These are phyloP conservation scores for Clistopyga incitator DNA, from an alignment of 2,888 invertebrate genomes.

Conservation along the genomic window DNA sequence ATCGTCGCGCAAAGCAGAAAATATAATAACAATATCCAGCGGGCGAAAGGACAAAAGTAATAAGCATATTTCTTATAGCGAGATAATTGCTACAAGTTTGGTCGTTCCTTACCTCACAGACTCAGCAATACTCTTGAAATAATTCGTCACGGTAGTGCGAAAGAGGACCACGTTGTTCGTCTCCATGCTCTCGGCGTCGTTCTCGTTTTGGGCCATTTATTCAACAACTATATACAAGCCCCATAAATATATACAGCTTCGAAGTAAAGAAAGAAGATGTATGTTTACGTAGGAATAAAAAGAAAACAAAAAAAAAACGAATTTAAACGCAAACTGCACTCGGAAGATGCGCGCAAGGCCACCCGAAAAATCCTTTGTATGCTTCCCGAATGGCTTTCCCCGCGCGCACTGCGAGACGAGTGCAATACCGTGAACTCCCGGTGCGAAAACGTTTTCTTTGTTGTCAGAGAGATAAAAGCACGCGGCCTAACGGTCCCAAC, in stretches of 20 bases:
- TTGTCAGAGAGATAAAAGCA: conserved; percentile 60
- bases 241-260: too few relatives aligned
- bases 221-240: too few relatives aligned
- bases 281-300: not conserved
- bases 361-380: conserved; percentile 47
- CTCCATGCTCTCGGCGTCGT: conserved; percentile 47
- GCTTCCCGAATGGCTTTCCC: conserved; percentile 4
- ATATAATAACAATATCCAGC: not conserved
- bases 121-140: conserved; percentile 74
- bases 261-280: not conserved
- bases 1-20: not conserved
- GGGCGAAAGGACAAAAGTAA: not conserved
- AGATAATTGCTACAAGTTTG: not conserved
- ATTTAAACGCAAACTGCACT: not conserved
- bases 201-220: conserved; percentile 46
- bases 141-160: conserved; percentile 73
- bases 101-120: conserved; percentile 77
- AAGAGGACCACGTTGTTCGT: conserved; percentile 75
- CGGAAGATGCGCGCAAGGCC: conserved; percentile 23
- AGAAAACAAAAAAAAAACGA: not conserved
- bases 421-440: conserved; percentile 8
- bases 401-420: conserved; percentile 23
- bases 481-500: conserved; percentile 60
- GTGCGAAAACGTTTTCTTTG: conserved; percentile 59
- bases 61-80: not conserved